These are phyloP conservation scores for Nomada ferruginata DNA, from an alignment of 2,888 invertebrate genomes.

Conservation along the genomic window DNA sequence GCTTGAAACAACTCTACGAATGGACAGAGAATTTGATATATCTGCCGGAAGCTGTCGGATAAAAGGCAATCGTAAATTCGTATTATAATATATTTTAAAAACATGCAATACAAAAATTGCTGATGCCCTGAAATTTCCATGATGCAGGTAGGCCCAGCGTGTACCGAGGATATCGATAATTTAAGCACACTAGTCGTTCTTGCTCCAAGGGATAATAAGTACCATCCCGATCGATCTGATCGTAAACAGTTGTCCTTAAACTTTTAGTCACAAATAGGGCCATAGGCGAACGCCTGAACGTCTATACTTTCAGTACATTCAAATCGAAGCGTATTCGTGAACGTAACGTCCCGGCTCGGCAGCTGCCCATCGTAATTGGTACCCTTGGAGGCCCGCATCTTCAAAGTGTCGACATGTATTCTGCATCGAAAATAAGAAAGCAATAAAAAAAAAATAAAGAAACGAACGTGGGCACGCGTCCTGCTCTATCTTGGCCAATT, in stretches of 20 bases:
- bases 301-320: conserved; percentile 21
- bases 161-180: background rate
- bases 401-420: conserved; percentile 76
- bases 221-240: background rate
- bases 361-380: conserved; percentile 79
- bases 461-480: conserved; percentile 31
- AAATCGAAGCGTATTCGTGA: conserved; percentile 37
- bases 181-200: background rate
- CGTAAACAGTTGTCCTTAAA: background rate
- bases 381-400: conserved; percentile 79
- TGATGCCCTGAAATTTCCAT: no score
- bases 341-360: conserved; percentile 56
- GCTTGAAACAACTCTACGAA: no score
- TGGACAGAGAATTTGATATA: no score
- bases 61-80: no score
- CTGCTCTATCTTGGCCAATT: conserved; percentile 33
- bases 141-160: background rate
- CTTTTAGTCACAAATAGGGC: background rate
- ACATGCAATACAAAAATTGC: no score
- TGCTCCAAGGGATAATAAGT: background rate
- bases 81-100: no score
- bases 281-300: conserved; percentile 24
- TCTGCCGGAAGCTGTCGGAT: no score
- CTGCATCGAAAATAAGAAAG: conserved; percentile 66
- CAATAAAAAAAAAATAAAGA: conserved; percentile 13